Base-by-base conservation (phyloP, 2,113 vertebrate species). In the Macquaria australasica region DNA sequence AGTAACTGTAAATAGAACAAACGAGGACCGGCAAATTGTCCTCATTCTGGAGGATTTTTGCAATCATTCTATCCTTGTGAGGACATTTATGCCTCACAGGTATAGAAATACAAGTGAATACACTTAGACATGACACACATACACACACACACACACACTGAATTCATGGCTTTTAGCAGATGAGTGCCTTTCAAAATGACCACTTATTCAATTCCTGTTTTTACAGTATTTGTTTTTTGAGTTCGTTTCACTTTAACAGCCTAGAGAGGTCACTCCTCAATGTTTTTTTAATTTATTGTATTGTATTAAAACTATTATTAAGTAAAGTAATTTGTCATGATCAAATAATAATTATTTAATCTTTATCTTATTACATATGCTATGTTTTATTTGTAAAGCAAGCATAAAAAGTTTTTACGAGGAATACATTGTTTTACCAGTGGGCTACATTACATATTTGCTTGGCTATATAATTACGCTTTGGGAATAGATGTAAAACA, bases 121-220 rank as follows among this genome's bases (percentile, higher is more conserved):
- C 67, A 87, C 37, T 43, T 8, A 43, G 23, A 71, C 43, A 41
- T 3, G 8, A 76, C 48, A 73, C 75, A 67, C 58, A 71, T 94
- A 94, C 94, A 94, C 93, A 95, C 72, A 82, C 79, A 89, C 62
- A 81, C 18, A 89, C 89, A 92, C 89, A 91, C 88, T 82, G 87
- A 88, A 92, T 74, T 58, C 69, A 97, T 96, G 96, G 96, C 97
- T 98, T 97, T 96, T 93, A 96, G 96, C 97, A 97, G 96, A 97
- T 91, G 96, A 98, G 98, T 99, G 98, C 98, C 98, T 99, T 99
- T 97, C 95, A 95, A 95, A 97, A 96, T 95, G 96, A 97, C 97
- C 97, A 97, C 97, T 98, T 97, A 85, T 91, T 94, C 87, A 94
- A 90, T 92, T 95, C 90, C 87, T 87, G 86, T 93, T 90, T 94